phyloP scores from a whole-genome alignment of 64 coral and sea anemone species.

The Porites australiensis region DNA sequence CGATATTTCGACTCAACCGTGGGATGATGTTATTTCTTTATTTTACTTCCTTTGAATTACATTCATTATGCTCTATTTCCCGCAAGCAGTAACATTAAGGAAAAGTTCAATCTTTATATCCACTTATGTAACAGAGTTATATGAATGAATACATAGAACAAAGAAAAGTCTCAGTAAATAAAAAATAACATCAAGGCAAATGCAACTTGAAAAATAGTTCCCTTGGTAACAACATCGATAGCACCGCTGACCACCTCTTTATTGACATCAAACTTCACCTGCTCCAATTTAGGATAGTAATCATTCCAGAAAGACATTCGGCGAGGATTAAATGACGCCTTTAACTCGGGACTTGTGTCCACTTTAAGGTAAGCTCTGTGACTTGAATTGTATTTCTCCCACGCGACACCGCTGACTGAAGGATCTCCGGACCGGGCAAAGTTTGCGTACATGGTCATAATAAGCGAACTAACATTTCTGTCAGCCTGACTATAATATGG shows the following conservation, averaged over 20 bases:
- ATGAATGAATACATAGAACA: too few species aligned
- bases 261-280: background rate
- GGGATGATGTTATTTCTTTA: too few species aligned
- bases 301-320: slow-evolving; percentile 67
- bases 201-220: background rate
- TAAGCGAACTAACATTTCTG: slow-evolving; percentile 58
- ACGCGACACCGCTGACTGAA: slow-evolving; percentile 17
- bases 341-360: background rate
- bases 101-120: too few species aligned
- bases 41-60: too few species aligned
- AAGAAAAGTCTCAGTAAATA: background rate
- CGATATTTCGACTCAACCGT: too few species aligned
- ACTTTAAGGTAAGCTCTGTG: slow-evolving; percentile 22
- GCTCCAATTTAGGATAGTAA: slow-evolving; percentile 44
- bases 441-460: slow-evolving; percentile 64
- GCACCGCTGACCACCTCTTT: background rate
- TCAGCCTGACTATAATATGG: background rate
- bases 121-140: too few species aligned
- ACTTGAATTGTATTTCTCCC: slow-evolving; percentile 17
- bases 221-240: background rate
- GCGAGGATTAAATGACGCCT: background rate
- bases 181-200: background rate
- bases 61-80: too few species aligned
- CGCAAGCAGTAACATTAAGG: too few species aligned
- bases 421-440: slow-evolving; percentile 61